phyloP scores from a whole-genome alignment of 2,797 vertebrate genomes.

The Melanotaenia boesemani region DNA sequence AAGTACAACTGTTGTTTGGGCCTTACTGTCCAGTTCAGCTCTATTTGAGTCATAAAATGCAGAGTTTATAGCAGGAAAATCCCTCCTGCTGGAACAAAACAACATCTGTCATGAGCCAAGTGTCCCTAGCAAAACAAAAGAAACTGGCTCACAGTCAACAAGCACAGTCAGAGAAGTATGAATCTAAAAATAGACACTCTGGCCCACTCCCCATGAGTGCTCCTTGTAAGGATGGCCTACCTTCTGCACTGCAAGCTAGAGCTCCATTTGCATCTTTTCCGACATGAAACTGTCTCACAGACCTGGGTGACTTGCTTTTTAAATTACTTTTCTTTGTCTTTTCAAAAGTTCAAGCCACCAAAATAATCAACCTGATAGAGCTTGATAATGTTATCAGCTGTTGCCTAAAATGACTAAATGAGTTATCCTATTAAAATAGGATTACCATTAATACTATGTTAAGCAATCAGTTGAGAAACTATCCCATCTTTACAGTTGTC shows the following conservation, averaged over 20 bases:
- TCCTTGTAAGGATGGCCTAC: constrained; percentile 41
- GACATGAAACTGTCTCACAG: no score
- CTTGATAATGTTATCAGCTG: background rate
- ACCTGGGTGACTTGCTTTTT: background rate
- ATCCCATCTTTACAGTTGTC: background rate
- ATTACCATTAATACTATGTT: background rate
- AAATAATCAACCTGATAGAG: background rate
- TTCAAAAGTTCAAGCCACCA: background rate
- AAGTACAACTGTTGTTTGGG: background rate
- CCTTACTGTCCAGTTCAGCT: constrained; percentile 6
- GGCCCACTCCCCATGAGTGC: constrained; percentile 41
- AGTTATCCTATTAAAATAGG: background rate
- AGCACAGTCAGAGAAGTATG: constrained; percentile 8
- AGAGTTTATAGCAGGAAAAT: constrained; percentile 21
- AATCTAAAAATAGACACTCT: constrained; percentile 56
- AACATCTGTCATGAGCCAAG: constrained; percentile 19
- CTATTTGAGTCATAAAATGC: background rate
- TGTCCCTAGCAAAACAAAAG: constrained; percentile 10
- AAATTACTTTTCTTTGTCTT: background rate
- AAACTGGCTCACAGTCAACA: constrained; percentile 33
- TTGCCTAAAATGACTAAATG: background rate
- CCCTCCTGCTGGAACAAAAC: constrained; percentile 19
- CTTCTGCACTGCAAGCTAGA: constrained; percentile 14
- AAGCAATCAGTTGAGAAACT: background rate
- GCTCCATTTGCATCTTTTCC: background rate